phyloP scores from a whole-genome alignment of 2,888 invertebrate genomes.

The Camptogramma bilineatum region DNA sequence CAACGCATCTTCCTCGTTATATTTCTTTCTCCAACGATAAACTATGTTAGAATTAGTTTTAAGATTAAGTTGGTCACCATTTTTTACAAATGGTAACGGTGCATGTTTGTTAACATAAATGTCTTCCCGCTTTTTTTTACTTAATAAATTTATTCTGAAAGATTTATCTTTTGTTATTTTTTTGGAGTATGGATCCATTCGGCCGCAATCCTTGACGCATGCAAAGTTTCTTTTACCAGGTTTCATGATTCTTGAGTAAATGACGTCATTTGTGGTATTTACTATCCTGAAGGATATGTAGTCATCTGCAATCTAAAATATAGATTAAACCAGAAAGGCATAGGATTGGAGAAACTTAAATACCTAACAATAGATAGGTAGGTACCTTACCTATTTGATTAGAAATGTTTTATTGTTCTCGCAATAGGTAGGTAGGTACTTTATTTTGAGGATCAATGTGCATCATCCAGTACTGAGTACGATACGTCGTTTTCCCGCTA shows the following conservation, averaged over 20 bases:
- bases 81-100: background rate
- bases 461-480: too few species aligned
- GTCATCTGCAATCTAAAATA: conserved; percentile 59
- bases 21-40: background rate
- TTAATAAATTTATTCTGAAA: conserved; percentile 42
- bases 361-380: too few species aligned
- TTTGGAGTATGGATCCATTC: conserved; percentile 48
- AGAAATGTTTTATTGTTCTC: background rate
- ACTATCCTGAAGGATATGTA: conserved; percentile 61
- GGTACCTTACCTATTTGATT: background rate
- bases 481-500: background rate
- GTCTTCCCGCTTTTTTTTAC: conserved; percentile 39
- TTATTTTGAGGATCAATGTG: too few species aligned
- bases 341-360: too few species aligned
- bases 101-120: background rate
- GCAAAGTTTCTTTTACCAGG: conserved; percentile 54
- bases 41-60: background rate
- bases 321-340: background rate
- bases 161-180: conserved; percentile 50
- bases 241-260: conserved; percentile 72
- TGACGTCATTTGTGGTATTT: conserved; percentile 58
- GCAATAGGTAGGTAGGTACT: too few species aligned
- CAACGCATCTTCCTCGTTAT: conserved; percentile 2
- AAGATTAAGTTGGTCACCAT: background rate
- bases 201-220: conserved; percentile 62